phyloP scores from a whole-genome alignment of 2,113 vertebrate genomes.

The Gadus macrocephalus region DNA sequence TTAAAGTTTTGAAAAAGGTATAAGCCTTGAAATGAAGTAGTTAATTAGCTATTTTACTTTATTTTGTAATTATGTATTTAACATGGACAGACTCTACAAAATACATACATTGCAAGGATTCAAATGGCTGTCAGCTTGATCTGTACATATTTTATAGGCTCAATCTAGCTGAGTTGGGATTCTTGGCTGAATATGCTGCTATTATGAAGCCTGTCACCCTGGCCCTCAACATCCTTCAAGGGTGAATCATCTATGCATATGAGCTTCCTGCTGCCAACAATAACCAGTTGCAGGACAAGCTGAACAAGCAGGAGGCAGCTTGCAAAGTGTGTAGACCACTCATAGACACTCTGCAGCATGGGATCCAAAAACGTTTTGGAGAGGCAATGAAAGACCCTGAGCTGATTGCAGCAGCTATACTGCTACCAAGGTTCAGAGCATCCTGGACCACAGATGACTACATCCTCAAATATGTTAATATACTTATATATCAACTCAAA shows the following conservation, averaged over 20 bases:
- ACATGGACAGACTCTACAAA: not conserved
- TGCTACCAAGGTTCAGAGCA: no score
- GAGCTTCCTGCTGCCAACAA: not conserved
- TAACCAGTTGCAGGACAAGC: not conserved
- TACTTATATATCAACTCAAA: no score
- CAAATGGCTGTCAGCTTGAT: not conserved
- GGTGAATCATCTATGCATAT: slow-evolving; percentile 3
- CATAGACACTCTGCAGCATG: slow-evolving; percentile 17
- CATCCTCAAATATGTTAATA: no score
- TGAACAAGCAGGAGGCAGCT: not conserved
- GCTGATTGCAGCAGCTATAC: no score
- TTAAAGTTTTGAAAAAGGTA: no score
- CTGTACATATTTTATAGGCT: not conserved
- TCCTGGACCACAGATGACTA: no score
- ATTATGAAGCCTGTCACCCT: not conserved
- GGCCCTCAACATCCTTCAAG: not conserved
- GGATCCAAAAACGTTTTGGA: not conserved
- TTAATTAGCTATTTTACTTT: no score
- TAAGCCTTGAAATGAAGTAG: no score
- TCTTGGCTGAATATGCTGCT: not conserved
- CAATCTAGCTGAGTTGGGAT: not conserved
- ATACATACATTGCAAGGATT: no score
- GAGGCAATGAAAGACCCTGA: no score
- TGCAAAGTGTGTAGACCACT: not conserved
- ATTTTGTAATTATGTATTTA: not conserved